Evolutionary conservation across 1,140 invertebrate species (phyloP), one percentile per base, ranked within the genome.

Genomic region (Oryctes rhinoceros): DNA sequence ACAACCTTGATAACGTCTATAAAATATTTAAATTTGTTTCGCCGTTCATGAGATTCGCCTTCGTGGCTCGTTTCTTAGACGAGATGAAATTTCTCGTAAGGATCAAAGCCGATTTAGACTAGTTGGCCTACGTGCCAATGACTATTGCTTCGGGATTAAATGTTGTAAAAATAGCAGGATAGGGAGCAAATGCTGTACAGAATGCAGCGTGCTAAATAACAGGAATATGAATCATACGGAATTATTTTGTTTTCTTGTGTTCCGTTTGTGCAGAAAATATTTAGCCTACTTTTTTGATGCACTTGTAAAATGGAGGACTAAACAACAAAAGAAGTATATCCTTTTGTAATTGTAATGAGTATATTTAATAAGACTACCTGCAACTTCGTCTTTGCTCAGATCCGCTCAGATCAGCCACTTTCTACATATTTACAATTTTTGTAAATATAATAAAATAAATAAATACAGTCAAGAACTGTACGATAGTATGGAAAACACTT

Each of bases 121-220:
- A 18, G 53, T 59, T 59, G 53, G 53, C 53, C 18, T 59, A 18
- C n/a, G 15, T 18, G 53, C 53, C 53, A 59, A 59, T 59, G 53
- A 59, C 53, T 18, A 59, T 59, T 15, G 53, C 18, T 59, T 59
- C 18, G 53, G 18, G 53, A 59, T 18, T n/a, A 18, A n/a, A 18
- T 59, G 18, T n/a, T n/a, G 18, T 18, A 59, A 59, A 59, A 59
- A 59, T 59, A 59, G 15, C 15, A 59, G 6, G 15, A 18, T 18
- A 59, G 15, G 18, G 15, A 18, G 18, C 15, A 18, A 18, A 59
- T n/a, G 18, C 15, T 18, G 18, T 18, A n/a, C 15, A 59, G 15
- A 59, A 59, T 59, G 53, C 53, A 59, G 53, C 4, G 53, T 18
- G 53, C 53, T 59, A 59, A 59, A 59, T 59, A 59, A 18, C 53